A percentile compares a stretch with the other conserved stretches of the same genome.
Evolutionary conservation across 1,140 invertebrate genomes (phyloP).

Genomic region (Coelopa frigida): DNA sequence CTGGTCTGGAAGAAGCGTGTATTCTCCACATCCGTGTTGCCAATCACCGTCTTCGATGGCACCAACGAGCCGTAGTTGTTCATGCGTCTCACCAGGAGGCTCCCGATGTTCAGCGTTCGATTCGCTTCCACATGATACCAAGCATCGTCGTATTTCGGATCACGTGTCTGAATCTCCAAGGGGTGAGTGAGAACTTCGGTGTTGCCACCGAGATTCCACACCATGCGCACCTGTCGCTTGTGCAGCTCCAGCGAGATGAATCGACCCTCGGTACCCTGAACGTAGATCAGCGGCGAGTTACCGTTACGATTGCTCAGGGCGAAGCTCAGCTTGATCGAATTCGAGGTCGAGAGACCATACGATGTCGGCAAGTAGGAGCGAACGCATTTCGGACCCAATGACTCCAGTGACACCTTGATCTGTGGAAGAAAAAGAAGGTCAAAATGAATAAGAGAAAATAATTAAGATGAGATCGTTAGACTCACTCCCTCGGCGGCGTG

Average conservation of each 20-base stretch:
- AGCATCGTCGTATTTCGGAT: constrained; percentile 54
- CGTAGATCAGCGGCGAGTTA: constrained; percentile 45
- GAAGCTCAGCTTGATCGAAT: constrained; percentile 60
- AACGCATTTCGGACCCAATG: constrained; percentile 57
- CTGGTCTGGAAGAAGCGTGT: constrained; percentile 37
- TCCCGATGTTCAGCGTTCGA: constrained; percentile 47
- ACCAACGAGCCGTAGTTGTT: constrained; percentile 33
- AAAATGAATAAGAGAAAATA: neutral
- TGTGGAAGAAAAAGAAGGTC: constrained; percentile 40
- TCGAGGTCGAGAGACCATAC: constrained; percentile 62
- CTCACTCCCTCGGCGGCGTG: constrained; percentile 74
- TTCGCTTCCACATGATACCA: constrained; percentile 70
- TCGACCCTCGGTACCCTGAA: constrained; percentile 52
- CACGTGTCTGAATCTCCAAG: constrained; percentile 49
- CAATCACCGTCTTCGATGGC: constrained; percentile 20
- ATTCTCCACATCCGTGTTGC: constrained; percentile 31
- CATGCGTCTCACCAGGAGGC: constrained; percentile 36
- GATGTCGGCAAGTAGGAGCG: constrained; percentile 61
- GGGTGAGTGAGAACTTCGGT: constrained; percentile 58
- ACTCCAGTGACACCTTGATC: constrained; percentile 74
- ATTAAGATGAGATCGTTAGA: constrained; percentile 13
- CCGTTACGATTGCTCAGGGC: constrained; percentile 50
- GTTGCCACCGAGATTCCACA: constrained; percentile 72
- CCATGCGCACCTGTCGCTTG: constrained; percentile 62
- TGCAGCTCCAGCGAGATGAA: constrained; percentile 75